Percentiles rank a stretch among this genome's conserved stretches.
Evolutionary conservation across 2,797 vertebrate genomes (phyloP).

Genomic region (Rhinatrema bivittatum): DNA sequence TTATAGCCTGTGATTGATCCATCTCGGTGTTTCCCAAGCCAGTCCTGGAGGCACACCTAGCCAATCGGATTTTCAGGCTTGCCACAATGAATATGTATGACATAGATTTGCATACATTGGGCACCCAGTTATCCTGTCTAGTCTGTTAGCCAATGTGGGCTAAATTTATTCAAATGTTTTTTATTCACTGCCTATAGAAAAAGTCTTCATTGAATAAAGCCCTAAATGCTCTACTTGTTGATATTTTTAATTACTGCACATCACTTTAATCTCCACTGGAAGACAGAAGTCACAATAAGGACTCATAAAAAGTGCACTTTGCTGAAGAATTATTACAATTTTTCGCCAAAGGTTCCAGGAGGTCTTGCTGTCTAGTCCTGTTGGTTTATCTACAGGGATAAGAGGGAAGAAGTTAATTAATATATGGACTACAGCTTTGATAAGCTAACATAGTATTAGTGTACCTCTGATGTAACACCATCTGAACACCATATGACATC

Average conservation of each 20-base stretch:
- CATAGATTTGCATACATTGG: too few species aligned
- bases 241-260: conserved; percentile 25
- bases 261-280: conserved; percentile 15
- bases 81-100: too few species aligned
- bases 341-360: conserved; percentile 10
- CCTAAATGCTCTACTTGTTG: background rate
- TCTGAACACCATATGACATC: background rate
- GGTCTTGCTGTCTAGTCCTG: background rate
- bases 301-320: conserved; percentile 3
- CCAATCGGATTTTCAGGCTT: too few species aligned
- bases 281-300: conserved; percentile 22
- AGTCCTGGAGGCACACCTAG: too few species aligned
- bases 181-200: too few species aligned
- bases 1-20: too few species aligned
- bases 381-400: conserved; percentile 3
- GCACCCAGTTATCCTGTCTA: too few species aligned
- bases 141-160: too few species aligned
- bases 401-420: conserved; percentile 14
- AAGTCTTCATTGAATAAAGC: too few species aligned
- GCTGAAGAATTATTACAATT: conserved; percentile 17
- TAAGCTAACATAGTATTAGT: conserved; percentile 10
- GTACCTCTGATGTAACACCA: conserved; percentile 3
- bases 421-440: too few species aligned
- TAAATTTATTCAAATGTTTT: too few species aligned
- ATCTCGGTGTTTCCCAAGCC: too few species aligned